A percentile compares a stretch with the other conserved stretches of the same genome.
These are phyloP conservation scores for Morphnarchus princeps DNA, from an alignment of 2,113 vertebrate genomes.

Conservation along the genomic window DNA sequence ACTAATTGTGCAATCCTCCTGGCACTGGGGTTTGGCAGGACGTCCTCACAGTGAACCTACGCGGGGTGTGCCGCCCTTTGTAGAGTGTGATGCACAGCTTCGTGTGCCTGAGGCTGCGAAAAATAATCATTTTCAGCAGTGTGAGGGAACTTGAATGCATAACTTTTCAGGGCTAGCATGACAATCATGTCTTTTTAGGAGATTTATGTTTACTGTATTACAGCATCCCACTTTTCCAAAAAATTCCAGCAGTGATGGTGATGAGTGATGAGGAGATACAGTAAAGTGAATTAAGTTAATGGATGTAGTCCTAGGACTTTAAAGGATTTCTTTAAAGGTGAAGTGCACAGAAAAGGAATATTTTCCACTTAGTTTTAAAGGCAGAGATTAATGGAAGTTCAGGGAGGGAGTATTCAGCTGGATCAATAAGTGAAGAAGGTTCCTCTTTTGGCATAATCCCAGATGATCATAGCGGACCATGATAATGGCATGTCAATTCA, in stretches of 20 bases:
- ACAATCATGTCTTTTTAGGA: background rate
- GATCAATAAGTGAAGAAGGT: background rate
- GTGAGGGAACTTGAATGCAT: background rate
- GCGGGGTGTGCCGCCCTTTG: slow-evolving; percentile 37
- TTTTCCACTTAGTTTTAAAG: slow-evolving; percentile 15
- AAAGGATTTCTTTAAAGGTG: slow-evolving; percentile 35
- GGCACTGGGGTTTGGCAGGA: slow-evolving; percentile 33
- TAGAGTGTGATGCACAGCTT: background rate
- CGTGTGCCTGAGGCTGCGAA: background rate
- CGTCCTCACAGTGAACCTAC: slow-evolving; percentile 31
- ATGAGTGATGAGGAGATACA: slow-evolving; percentile 40
- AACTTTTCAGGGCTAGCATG: background rate
- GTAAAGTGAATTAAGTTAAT: background rate
- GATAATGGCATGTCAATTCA: background rate
- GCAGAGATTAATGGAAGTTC: slow-evolving; percentile 15
- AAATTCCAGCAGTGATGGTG: slow-evolving; percentile 29
- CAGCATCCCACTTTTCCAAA: slow-evolving; percentile 39
- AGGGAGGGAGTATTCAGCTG: slow-evolving; percentile 3
- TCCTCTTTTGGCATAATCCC: slow-evolving; percentile 15
- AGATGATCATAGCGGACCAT: background rate
- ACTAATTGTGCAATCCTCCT: slow-evolving; percentile 48
- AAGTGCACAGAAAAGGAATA: slow-evolving; percentile 14
- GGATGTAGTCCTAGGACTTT: background rate
- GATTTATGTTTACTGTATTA: slow-evolving; percentile 30
- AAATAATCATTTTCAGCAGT: slow-evolving; percentile 19